A percentile compares a stretch with the other conserved stretches of the same genome.
Conservation (phyloP, 2,113 vertebrate species). For the Mugil cephalus region DNA sequence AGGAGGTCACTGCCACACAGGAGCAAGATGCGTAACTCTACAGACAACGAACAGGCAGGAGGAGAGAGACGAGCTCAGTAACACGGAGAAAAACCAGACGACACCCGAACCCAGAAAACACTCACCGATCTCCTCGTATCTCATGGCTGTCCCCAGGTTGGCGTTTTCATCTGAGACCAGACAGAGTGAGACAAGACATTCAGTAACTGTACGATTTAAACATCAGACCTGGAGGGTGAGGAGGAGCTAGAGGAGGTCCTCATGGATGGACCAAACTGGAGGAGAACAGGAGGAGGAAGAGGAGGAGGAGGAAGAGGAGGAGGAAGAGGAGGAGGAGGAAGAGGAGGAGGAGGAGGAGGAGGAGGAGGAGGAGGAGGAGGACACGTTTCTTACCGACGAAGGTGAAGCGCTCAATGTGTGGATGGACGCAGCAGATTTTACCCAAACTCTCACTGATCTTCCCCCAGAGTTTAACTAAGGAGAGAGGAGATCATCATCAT, state of each 20-base stretch:
- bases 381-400: conserved; percentile 90
- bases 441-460: conserved; percentile 95
- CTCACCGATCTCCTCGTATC: conserved; percentile 99
- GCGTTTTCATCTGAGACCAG: conserved; percentile 92
- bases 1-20: conserved; percentile 98
- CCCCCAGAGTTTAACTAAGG: conserved; percentile 92
- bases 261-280: too few relatives aligned
- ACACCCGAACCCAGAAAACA: conserved; percentile 14
- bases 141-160: conserved; percentile 93
- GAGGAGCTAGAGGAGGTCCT: too few relatives aligned
- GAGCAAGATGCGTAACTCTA: conserved; percentile 97
- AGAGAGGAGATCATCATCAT: conserved; percentile 17
- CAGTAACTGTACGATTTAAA: too few relatives aligned
- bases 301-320: too few relatives aligned
- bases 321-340: too few relatives aligned
- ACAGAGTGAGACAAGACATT: too few relatives aligned
- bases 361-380: too few relatives aligned
- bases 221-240: too few relatives aligned
- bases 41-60: conserved; percentile 63
- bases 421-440: conserved; percentile 96
- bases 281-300: too few relatives aligned
- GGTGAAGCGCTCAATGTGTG: conserved; percentile 93
- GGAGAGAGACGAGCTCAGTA: conserved; percentile 65
- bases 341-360: too few relatives aligned
- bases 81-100: conserved; percentile 35